These are phyloP conservation scores for Agonopterix arenella DNA, from an alignment of 2,888 invertebrate species.

Conservation along the genomic window DNA sequence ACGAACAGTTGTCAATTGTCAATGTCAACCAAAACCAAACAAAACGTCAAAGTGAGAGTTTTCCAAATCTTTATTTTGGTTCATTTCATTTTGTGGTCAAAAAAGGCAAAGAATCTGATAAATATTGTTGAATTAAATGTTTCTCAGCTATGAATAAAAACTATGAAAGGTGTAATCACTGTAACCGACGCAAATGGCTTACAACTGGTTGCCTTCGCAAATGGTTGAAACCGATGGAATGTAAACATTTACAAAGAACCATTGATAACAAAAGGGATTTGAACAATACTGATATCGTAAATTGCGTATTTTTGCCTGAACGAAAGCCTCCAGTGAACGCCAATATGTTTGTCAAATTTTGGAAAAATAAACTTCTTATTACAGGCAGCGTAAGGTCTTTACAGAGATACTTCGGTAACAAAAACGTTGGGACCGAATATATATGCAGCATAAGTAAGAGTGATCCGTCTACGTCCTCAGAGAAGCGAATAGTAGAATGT, in stretches of 20 bases:
- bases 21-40: neutral
- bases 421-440: slow-evolving; percentile 47
- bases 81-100: neutral
- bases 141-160: slow-evolving; percentile 58
- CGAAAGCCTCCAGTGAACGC: slow-evolving; percentile 51
- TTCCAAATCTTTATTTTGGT: no score
- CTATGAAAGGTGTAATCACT: slow-evolving; percentile 65
- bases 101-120: neutral
- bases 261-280: slow-evolving; percentile 64
- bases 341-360: slow-evolving; percentile 66
- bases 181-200: slow-evolving; percentile 68
- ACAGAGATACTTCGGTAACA: slow-evolving; percentile 62
- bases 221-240: slow-evolving; percentile 70
- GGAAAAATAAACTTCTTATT: slow-evolving; percentile 66
- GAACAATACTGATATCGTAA: slow-evolving; percentile 57
- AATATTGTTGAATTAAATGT: slow-evolving; percentile 8
- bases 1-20: neutral
- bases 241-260: slow-evolving; percentile 68
- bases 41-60: neutral
- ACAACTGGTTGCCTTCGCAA: slow-evolving; percentile 66
- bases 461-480: slow-evolving; percentile 43
- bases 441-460: slow-evolving; percentile 45
- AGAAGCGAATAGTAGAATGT: slow-evolving; percentile 38
- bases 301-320: slow-evolving; percentile 58
- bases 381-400: slow-evolving; percentile 63